Evolutionary conservation across 2,888 invertebrate species (phyloP), one percentile per base, ranked within the genome.

Genomic region (Agrochola lychnidis): DNA sequence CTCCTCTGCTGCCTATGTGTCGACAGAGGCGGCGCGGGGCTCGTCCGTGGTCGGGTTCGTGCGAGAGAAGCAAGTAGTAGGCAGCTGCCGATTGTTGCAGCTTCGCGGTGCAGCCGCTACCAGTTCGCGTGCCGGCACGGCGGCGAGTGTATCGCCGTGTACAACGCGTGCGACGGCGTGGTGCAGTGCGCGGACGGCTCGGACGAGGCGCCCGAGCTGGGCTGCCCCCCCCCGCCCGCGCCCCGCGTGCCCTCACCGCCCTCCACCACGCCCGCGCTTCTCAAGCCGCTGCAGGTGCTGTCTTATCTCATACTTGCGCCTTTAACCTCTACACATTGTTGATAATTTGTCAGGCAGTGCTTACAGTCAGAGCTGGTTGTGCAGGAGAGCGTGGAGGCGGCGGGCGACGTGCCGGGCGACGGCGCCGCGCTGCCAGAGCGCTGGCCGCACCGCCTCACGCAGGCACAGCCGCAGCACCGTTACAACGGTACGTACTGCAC

Each of bases 81-180:
- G 7, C 14, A 48, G 36, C 12, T 36, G 78, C 6, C 9, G 53
- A 42, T 64, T 42, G 45, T 79, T 73, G 70, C 86, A 85, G 69
- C 90, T 95, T 97, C 94, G 78, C 97, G 96, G 79, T 99, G 99
- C 95, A 98, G 98, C 88, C 97, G 98, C 81, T 98, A 98, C 95
- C 99, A 99, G 95, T 99, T 99, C 94, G 98, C 98, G 93, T 99
- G 99, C 91, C 98, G 98, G 86, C 97, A 97, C 79, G 98, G 98
- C 63, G 98, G 98, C 66, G 99, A 99, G 94, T 99, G 99, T 93
- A 99, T 99, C 90, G 99, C 99, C 10, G 97, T 99, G 89, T 99
- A 99, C 96, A 99, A 99, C 95, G 99, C 98, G 14, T 99, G 99
- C 91, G 99, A 99, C 94, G 99, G 99, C 71, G 98, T 99, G 88